Base-by-base conservation (phyloP, 2,113 vertebrate genomes). In the Brachyhypopomus occidentalis region DNA sequence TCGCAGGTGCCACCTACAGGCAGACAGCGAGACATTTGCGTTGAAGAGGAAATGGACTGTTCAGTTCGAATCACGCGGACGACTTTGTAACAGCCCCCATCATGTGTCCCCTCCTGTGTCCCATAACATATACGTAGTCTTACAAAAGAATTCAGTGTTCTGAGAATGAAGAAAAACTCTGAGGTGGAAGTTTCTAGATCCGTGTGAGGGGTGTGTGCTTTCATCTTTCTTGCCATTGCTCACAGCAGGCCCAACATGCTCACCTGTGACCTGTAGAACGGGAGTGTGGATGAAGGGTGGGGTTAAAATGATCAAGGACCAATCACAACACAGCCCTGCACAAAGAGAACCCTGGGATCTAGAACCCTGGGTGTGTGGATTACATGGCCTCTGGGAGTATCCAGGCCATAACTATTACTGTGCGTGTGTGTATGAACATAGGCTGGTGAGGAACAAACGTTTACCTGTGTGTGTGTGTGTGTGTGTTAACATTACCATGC, bases 1-100 rank as follows among this genome's bases (percentile, higher is more conserved):
- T 27, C 19, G 22, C 45, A 25, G 45, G 8, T 17, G 45, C 16
- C 27, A 27, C 19, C 30, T 14, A 79, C 16, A 75, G 38, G 72
- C 74, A n/a, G n/a, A 81, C 78, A 74, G 79, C 58, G 22, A 20
- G 74, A 81, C 76, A 81, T 62, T 23, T 60, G 55, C 36, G 7
- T 25, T 59, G 20, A 8, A 34, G 25, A 41, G 36, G 80, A 80
- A n/a, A n/a, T n/a, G 69, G n/a, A 12, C 67, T 75, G 56, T 69
- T 71, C 2, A 3, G 36, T 66, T 71, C 20, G 22, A 34, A 20
- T 25, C 9, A n/a, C 1, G 27, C 55, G 1, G n/a, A 64, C 72
- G 63, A 20, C 14, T 72, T 8, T 70, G 20, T 80, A 34, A 52
- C 74, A 64, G 69, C 66, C 56, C 52, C 8, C 25, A 12, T 55